These are phyloP conservation scores for Dreissena rostriformis DNA, from an alignment of 1,140 invertebrate species.

Conservation along the genomic window DNA sequence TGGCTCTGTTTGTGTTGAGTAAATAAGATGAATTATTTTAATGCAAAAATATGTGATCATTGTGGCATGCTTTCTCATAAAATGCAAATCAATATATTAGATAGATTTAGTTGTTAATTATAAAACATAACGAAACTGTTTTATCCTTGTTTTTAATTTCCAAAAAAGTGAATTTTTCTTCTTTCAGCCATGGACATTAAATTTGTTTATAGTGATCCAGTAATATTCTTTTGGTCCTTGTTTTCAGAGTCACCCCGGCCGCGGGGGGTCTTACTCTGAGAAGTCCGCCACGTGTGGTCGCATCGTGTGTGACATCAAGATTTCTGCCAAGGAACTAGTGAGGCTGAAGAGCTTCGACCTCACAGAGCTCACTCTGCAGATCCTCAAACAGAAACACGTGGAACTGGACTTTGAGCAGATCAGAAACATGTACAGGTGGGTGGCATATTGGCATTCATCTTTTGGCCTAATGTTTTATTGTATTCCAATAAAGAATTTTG, in stretches of 20 bases:
- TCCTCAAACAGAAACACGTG: slow-evolving; percentile 78
- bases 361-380: slow-evolving; percentile 89
- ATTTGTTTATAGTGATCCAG: too few species aligned
- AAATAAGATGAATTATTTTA: not conserved
- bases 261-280: slow-evolving; percentile 79
- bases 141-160: too few species aligned
- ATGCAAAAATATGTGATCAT: not conserved
- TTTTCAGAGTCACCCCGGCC: slow-evolving; percentile 60
- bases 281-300: slow-evolving; percentile 88
- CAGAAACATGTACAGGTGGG: slow-evolving; percentile 76
- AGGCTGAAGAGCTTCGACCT: slow-evolving; percentile 95
- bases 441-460: not conserved
- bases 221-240: too few species aligned
- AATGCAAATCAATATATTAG: too few species aligned
- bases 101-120: too few species aligned
- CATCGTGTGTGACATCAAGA: slow-evolving; percentile 95
- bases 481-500: not conserved
- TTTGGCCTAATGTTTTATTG: not conserved
- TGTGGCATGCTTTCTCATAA: too few species aligned
- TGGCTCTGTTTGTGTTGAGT: not conserved
- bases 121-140: too few species aligned
- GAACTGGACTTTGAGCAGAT: slow-evolving; percentile 77
- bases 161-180: too few species aligned
- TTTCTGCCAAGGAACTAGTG: slow-evolving; percentile 96
- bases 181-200: too few species aligned